These are phyloP conservation scores for Pyralis farinalis DNA, from an alignment of 2,888 invertebrate species.

Conservation along the genomic window DNA sequence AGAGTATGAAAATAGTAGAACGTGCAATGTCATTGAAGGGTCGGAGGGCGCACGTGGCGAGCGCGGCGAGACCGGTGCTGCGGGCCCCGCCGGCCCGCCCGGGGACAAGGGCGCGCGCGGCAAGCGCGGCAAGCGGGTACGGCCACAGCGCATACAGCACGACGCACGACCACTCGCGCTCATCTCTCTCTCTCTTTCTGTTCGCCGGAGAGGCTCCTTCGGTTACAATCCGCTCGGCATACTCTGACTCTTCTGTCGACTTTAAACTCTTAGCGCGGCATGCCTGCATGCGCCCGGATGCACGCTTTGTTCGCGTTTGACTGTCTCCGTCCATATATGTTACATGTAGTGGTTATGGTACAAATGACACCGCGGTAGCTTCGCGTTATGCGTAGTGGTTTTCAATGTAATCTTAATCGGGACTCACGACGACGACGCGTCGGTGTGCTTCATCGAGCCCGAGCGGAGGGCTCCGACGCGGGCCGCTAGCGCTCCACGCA, in stretches of 20 bases:
- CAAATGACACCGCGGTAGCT: conserved; percentile 41
- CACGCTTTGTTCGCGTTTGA: conserved; percentile 20
- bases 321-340: conserved; percentile 11
- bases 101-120: conserved; percentile 96
- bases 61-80: conserved; percentile 89
- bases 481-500: not conserved
- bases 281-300: conserved; percentile 18
- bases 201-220: not conserved
- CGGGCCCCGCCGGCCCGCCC: conserved; percentile 87
- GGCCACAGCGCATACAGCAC: conserved; percentile 36
- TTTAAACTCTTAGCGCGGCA: conserved; percentile 12
- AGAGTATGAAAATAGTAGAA: too few species aligned
- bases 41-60: conserved; percentile 86
- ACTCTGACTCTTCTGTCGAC: not conserved
- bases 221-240: not conserved
- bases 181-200: not conserved
- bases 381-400: conserved; percentile 4
- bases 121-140: conserved; percentile 96
- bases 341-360: conserved; percentile 42
- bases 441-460: not conserved
- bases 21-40: too few species aligned
- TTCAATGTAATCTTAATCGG: not conserved
- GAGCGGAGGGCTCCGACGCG: not conserved
- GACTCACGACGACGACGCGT: not conserved
- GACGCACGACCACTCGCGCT: conserved; percentile 7